Evolutionary conservation across 1,140 invertebrate species (phyloP).

Genomic region (Drosophila bifasciata): DNA sequence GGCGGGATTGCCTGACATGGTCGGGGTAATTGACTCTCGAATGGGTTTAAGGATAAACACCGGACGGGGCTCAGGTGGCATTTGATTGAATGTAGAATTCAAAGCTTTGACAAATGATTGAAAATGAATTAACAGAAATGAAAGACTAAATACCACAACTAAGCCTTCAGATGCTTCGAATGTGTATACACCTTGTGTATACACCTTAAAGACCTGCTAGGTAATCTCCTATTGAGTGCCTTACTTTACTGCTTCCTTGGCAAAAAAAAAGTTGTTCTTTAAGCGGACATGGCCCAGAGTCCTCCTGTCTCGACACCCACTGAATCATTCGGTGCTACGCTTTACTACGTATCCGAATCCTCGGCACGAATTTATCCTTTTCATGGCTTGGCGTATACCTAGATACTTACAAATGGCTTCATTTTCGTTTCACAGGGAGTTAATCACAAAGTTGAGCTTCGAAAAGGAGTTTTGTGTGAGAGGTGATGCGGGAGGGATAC

Average conservation of each 20-base stretch:
- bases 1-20: slow-evolving; percentile 8
- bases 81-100: slow-evolving; percentile 19
- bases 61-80: slow-evolving; percentile 6
- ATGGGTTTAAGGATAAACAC: slow-evolving; percentile 14
- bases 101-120: not conserved
- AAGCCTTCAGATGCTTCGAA: too few species aligned
- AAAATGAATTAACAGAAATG: not conserved
- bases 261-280: not conserved
- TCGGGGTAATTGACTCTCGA: slow-evolving; percentile 13
- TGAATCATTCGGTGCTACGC: too few species aligned
- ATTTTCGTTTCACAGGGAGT: slow-evolving; percentile 47
- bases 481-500: too few species aligned
- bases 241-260: too few species aligned
- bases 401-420: slow-evolving; percentile 81
- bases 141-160: too few species aligned
- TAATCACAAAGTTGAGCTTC: slow-evolving; percentile 63
- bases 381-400: slow-evolving; percentile 10
- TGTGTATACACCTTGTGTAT: too few species aligned
- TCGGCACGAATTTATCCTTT: slow-evolving; percentile 36
- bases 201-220: too few species aligned
- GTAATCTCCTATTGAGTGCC: too few species aligned
- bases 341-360: not conserved
- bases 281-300: too few species aligned
- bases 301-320: too few species aligned
- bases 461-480: slow-evolving; percentile 20